Percentiles rank a stretch among this genome's conserved stretches.
These are phyloP conservation scores for Mesitornis unicolor DNA, from an alignment of 2,113 vertebrate species.

Conservation along the genomic window DNA sequence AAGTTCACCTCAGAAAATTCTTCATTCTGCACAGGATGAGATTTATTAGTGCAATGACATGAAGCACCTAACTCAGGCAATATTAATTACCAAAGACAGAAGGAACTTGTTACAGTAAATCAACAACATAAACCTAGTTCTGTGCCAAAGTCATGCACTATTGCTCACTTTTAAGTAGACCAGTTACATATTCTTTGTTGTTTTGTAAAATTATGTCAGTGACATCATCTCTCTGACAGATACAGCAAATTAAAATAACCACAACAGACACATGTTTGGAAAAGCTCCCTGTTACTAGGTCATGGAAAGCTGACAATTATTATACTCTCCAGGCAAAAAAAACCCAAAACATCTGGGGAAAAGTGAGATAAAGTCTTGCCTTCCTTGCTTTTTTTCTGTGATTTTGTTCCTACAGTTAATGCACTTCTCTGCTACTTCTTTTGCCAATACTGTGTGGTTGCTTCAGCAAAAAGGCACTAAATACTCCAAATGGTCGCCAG, in stretches of 20 bases:
- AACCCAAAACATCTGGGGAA: neutral
- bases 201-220: neutral
- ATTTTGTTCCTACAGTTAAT: neutral
- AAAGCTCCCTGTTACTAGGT: neutral
- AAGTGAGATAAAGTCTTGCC: neutral
- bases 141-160: neutral
- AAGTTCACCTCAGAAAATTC: neutral
- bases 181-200: neutral
- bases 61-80: neutral
- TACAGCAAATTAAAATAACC: neutral
- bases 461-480: neutral
- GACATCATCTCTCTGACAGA: neutral
- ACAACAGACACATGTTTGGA: neutral
- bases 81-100: constrained; percentile 27
- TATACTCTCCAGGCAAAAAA: neutral
- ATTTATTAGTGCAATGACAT: constrained; percentile 3
- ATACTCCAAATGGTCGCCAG: neutral
- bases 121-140: neutral
- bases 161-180: neutral
- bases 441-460: neutral
- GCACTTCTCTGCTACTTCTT: neutral
- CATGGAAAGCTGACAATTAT: neutral
- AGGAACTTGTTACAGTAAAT: neutral
- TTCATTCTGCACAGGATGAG: neutral
- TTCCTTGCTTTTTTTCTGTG: neutral